These are phyloP conservation scores for Tretioscincus oriximinensis DNA, from an alignment of 2,113 vertebrate species.

Conservation along the genomic window DNA sequence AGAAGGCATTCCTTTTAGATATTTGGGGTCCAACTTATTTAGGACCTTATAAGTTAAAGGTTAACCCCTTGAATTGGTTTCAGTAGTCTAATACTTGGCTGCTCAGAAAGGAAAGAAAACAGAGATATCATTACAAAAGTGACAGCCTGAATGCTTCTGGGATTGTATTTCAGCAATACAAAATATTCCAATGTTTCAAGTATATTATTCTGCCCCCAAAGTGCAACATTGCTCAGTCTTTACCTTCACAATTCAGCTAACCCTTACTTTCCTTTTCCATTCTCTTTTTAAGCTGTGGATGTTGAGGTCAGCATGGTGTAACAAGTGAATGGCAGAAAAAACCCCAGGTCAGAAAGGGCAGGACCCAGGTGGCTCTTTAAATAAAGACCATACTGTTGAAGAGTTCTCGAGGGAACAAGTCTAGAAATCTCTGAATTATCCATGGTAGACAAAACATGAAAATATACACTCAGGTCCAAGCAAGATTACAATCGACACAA, in stretches of 20 bases:
- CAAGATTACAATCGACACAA: accelerated
- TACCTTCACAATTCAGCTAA: background rate
- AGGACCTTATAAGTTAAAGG: no score
- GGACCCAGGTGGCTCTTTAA: background rate
- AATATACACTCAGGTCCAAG: background rate
- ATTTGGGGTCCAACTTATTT: no score
- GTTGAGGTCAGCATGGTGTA: slow-evolving; percentile 1
- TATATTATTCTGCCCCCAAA: background rate
- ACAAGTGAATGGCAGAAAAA: background rate
- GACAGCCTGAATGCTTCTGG: background rate
- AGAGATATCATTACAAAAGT: no score
- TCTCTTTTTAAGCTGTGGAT: background rate
- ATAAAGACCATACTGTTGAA: background rate
- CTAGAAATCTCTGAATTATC: background rate
- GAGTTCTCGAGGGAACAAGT: background rate
- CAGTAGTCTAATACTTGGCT: no score
- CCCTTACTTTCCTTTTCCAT: background rate
- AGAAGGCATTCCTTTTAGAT: no score
- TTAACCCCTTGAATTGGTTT: no score
- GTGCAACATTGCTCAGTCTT: background rate
- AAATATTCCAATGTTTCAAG: background rate
- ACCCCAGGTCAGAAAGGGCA: background rate
- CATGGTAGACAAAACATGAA: slow-evolving; percentile 10
- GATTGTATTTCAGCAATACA: background rate
- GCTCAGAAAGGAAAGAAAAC: no score